These are phyloP conservation scores for Actinostola sp. DNA, from an alignment of 92 coral and sea anemone species.

Conservation along the genomic window DNA sequence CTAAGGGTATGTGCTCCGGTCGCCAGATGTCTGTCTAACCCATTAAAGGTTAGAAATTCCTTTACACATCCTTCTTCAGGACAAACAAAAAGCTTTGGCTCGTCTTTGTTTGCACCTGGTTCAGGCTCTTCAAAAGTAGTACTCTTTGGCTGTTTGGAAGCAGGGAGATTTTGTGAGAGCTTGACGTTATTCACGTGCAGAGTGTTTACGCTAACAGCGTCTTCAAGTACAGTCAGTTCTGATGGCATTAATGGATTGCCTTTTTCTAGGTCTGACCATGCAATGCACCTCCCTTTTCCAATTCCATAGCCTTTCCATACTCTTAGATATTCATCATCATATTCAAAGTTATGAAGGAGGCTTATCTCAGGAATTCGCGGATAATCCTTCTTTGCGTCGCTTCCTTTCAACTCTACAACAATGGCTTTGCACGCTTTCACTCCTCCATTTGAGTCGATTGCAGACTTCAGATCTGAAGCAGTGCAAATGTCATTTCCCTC, in stretches of 20 bases:
- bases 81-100: constrained; percentile 10
- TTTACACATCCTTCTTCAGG: constrained; percentile 38
- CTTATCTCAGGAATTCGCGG: constrained; percentile 49
- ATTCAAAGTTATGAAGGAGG: constrained; percentile 47
- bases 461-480: no score
- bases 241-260: constrained; percentile 19
- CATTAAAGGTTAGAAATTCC: constrained; percentile 16
- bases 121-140: no score
- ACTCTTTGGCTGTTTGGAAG: not conserved
- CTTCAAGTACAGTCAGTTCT: constrained; percentile 13
- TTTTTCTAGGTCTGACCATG: constrained; percentile 38
- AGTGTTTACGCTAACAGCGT: not conserved
- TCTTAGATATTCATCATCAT: constrained; percentile 25
- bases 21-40: constrained; percentile 22
- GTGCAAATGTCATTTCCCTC: no score
- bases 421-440: no score
- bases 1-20: constrained; percentile 25
- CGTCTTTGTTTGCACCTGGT: constrained; percentile 18
- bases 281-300: constrained; percentile 33
- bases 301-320: constrained; percentile 50
- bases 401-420: no score
- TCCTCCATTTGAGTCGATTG: no score
- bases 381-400: no score
- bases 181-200: not conserved
- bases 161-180: constrained; percentile 20